Conservation (phyloP, 2,888 invertebrate genomes). For the Tetragnatha montana region DNA sequence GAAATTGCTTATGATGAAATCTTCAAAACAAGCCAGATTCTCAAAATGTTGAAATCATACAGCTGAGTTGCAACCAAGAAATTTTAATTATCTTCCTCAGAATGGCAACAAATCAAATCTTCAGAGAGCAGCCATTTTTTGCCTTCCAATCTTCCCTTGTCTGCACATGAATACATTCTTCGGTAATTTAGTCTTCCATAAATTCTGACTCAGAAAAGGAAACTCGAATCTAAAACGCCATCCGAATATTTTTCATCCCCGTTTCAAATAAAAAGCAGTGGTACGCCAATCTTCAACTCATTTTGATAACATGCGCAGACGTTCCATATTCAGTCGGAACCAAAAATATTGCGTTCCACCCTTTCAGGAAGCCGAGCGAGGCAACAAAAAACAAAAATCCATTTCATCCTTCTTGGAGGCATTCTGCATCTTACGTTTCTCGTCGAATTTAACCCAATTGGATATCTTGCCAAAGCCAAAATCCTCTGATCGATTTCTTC, state of each 20-base stretch:
- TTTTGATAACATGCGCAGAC: not conserved
- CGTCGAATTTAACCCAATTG: conserved; percentile 48
- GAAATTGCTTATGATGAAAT: no score
- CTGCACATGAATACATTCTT: not conserved
- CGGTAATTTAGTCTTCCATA: not conserved
- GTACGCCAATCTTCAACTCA: not conserved
- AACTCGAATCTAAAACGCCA: not conserved
- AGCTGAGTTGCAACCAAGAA: not conserved
- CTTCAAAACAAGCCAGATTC: no score
- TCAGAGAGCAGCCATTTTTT: not conserved
- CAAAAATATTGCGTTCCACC: conserved; percentile 11
- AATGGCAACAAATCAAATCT: not conserved
- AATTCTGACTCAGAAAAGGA: not conserved
- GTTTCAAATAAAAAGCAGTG: not conserved
- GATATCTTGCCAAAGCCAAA: conserved; percentile 49
- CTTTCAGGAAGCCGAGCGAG: not conserved
- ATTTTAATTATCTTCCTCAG: not conserved
- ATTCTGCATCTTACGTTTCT: conserved; percentile 31
- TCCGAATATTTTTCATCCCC: not conserved
- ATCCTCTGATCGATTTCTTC: conserved; percentile 29
- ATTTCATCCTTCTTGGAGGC: conserved; percentile 21
- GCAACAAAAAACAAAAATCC: conserved; percentile 33
- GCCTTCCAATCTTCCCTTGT: not conserved
- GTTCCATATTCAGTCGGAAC: not conserved
- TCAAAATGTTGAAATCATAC: not conserved